Conservation (phyloP, 2,888 invertebrate species). For the Hydroisotoma schaefferi region DNA sequence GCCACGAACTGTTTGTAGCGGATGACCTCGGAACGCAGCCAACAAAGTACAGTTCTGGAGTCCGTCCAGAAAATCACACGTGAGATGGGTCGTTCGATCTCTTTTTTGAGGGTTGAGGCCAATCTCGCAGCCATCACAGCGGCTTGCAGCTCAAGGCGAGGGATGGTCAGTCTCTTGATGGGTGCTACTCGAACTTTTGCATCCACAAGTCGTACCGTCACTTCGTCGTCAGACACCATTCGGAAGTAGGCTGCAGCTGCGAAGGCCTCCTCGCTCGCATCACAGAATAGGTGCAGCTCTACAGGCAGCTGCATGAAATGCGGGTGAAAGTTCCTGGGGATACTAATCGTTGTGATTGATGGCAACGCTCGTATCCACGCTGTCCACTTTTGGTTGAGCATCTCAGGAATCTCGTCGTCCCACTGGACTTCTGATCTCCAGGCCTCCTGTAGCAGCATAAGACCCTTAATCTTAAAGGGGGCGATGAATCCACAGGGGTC, state of each 20-base stretch:
- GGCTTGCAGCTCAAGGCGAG: conserved; percentile 40
- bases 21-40: conserved; percentile 30
- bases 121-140: conserved; percentile 36
- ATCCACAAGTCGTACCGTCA: conserved; percentile 15
- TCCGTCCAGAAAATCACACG: conserved; percentile 27
- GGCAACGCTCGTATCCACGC: conserved; percentile 21
- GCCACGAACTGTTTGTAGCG: conserved; percentile 35
- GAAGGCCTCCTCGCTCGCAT: conserved; percentile 36
- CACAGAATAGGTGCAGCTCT: conserved; percentile 35
- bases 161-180: conserved; percentile 28
- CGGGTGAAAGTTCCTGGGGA: conserved; percentile 18
- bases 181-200: conserved; percentile 42
- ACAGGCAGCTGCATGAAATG: too few relatives aligned
- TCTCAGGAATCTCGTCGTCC: conserved; percentile 44
- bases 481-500: conserved; percentile 50
- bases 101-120: background rate
- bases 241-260: conserved; percentile 28
- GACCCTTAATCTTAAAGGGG: conserved; percentile 42
- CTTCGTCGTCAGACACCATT: conserved; percentile 2
- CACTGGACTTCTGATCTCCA: conserved; percentile 47
- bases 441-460: conserved; percentile 48
- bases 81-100: background rate
- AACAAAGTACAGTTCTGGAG: conserved; percentile 30
- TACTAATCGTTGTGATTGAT: background rate
- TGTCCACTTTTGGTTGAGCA: conserved; percentile 15